Conservation (phyloP, 2,797 vertebrate species). For the Sebastes trivittatus region DNA sequence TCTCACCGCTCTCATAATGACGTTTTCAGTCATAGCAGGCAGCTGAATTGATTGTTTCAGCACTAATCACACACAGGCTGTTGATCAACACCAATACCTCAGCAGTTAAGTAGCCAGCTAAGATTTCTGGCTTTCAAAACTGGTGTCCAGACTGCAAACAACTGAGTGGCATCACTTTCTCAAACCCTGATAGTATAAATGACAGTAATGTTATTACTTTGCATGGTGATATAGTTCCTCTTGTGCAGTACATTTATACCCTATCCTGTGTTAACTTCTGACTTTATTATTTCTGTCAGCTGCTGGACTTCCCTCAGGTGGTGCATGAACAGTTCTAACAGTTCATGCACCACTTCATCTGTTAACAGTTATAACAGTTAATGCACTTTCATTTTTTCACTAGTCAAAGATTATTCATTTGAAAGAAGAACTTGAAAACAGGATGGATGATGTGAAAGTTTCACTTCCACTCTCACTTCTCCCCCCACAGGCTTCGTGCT, state of each 20-base stretch:
- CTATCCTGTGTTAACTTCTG: background rate
- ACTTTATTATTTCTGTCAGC: background rate
- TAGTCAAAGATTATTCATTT: background rate
- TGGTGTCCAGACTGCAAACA: background rate
- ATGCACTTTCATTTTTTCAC: background rate
- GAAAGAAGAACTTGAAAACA: constrained; percentile 40
- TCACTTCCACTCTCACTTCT: constrained; percentile 27
- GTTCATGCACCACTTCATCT: no score
- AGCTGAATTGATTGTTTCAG: background rate
- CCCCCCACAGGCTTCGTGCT: constrained; percentile 75
- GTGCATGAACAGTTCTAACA: background rate
- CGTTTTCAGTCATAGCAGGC: background rate
- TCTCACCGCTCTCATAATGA: background rate
- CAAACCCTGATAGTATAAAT: background rate
- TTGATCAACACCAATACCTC: background rate
- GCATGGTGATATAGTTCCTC: background rate
- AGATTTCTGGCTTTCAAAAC: background rate
- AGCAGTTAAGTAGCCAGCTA: background rate
- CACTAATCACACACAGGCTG: background rate
- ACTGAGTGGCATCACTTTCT: background rate
- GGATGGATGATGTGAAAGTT: constrained; percentile 13
- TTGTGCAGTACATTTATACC: background rate
- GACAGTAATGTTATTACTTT: background rate
- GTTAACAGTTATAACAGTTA: background rate
- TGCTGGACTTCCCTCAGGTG: background rate